Evolutionary conservation across 2,888 invertebrate species (phyloP), one percentile per base, ranked within the genome.

Genomic region (Bhutanitis thaidina): DNA sequence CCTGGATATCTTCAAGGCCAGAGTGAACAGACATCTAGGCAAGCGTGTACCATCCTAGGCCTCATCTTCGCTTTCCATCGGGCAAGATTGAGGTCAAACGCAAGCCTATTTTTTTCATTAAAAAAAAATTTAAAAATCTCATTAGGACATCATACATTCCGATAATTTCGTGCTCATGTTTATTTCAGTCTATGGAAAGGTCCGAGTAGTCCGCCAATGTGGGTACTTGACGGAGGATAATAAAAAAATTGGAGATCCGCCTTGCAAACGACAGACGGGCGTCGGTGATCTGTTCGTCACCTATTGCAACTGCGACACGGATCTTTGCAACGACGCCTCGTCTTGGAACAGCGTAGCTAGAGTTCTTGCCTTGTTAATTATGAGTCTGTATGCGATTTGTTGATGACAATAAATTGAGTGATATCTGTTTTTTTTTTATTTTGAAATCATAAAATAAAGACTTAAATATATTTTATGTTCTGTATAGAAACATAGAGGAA

Each of bases 221-320:
- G 96, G 96, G 1, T 96, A 94, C 79, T 82, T 96, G 43, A 90
- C 90, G 15, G 94, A 95, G 58, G 90, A 86, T 2, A 89, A 83
- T 4, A 84, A 80, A 46, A 56, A n/a, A 57, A 60, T 43, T 55
- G 70, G 92, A 92, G 90, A 92, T 64, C 90, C 90, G 53, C 82
- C 90, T 5, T 96, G 96, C 72, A 77, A 93, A 57, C 90, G 91
- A 61, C 92, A 94, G 55, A 90, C 92, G 10, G 96, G 96, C 30
- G 95, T 93, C 12, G 94, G 94, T 57, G 84, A 87, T 15, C 92
- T 96, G 0, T 92, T 93, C 60, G 92, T 94, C 45, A 86, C 91
- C 1, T 96, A 95, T 77, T 97, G 96, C 77, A 91, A 94, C 52
- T 97, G 97, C 77, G 93, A 93, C 66, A 91, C 90, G 5, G 93